Evolutionary conservation across 2,113 vertebrate genomes (phyloP).

Genomic region (Noctilio leporinus): DNA sequence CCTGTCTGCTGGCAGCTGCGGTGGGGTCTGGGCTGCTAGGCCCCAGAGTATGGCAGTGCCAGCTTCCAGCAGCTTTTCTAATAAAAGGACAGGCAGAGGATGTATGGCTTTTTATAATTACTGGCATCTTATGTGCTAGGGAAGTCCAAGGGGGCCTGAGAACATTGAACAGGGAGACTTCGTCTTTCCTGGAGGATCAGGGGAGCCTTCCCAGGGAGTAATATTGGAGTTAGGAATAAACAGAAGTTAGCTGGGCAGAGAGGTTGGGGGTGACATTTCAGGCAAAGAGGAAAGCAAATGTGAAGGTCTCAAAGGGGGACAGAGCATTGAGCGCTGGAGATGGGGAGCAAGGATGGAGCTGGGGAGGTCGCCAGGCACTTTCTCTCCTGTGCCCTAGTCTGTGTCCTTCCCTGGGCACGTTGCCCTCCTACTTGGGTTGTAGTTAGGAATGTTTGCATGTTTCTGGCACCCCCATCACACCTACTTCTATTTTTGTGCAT

Average conservation of each 20-base stretch:
- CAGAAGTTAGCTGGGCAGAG: background rate
- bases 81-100: background rate
- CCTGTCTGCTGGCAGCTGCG: background rate
- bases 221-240: background rate
- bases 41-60: background rate
- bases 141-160: background rate
- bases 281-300: background rate
- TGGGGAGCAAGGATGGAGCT: background rate
- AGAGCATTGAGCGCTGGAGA: background rate
- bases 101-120: background rate
- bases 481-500: background rate
- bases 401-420: background rate
- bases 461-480: background rate
- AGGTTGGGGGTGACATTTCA: background rate
- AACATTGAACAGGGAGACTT: background rate
- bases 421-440: background rate
- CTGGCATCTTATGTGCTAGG: background rate
- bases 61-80: background rate
- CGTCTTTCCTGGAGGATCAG: background rate
- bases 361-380: rapidly evolving
- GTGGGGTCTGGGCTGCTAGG: background rate
- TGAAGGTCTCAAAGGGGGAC: background rate
- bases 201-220: background rate
- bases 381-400: background rate
- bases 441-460: background rate